These are phyloP conservation scores for Caiman crocodilus DNA, from an alignment of 2,797 vertebrate genomes.

Conservation along the genomic window DNA sequence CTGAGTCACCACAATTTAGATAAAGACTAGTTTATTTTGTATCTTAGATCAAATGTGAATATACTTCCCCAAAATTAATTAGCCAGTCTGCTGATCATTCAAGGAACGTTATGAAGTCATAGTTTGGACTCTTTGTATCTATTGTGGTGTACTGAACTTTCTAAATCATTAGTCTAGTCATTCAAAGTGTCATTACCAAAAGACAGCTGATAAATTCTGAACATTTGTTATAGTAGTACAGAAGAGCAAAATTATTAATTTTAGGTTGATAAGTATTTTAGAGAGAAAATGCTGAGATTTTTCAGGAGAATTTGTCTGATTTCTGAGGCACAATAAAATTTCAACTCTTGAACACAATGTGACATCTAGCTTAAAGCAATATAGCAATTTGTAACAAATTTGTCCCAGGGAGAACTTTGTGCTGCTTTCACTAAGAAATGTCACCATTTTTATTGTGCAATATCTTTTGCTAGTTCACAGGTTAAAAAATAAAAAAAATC, in stretches of 20 bases:
- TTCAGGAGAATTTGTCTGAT: neutral
- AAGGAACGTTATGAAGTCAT: neutral
- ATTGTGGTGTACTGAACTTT: neutral
- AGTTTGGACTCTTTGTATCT: neutral
- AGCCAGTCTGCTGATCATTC: neutral
- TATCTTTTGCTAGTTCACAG: neutral
- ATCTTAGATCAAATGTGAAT: no score
- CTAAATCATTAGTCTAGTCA: neutral
- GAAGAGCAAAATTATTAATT: neutral
- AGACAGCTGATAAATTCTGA: neutral
- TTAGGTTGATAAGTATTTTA: neutral
- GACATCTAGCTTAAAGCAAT: conserved; percentile 21
- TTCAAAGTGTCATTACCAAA: neutral
- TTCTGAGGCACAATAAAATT: conserved; percentile 7
- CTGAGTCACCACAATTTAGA: no score
- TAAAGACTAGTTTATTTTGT: no score
- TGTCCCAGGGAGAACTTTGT: conserved; percentile 18
- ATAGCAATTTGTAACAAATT: conserved; percentile 43
- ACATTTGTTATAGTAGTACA: neutral
- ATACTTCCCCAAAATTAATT: neutral
- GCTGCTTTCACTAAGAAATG: neutral
- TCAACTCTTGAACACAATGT: conserved; percentile 2
- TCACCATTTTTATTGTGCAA: neutral
- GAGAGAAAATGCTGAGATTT: neutral
- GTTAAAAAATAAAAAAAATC: neutral